Evolutionary conservation across 1,140 invertebrate genomes (phyloP), one percentile per base, ranked within the genome.

Genomic region (Bombus consobrinus): DNA sequence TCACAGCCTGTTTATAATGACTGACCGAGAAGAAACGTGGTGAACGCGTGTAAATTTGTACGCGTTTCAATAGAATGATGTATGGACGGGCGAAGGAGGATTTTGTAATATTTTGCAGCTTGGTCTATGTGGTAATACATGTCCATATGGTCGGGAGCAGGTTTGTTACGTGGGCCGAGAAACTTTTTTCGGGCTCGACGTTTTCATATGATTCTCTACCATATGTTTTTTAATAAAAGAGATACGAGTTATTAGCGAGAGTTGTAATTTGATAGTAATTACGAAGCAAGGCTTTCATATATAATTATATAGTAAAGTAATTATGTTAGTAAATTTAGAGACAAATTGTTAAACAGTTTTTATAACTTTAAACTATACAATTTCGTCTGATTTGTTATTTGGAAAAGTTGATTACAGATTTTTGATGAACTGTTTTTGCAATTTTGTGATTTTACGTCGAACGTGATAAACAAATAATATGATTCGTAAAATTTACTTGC

Each of bases 41-140:
- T 37, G 83, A 81, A 84, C 64, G 32, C 59, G 72, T 75, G 72
- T 75, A 83, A 87, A 87, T 87, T 78, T 66, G 62, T 66, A 32
- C 59, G 25, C 57, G 37, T 28, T 66, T 34, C 75, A 39, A 78
- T 64, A 25, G 41, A 34, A 73, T 18, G 53, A 25, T 69, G 59
- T 80, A 57, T 69, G 47, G 32, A 74, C 47, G 5, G 53, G 25
- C 39, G 34, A 47, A 39, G 59, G 12, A n/a, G 37, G 15, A 79
- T 66, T 73, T 77, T 62, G 75, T 22, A 77, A 77, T 28, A 8
- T 34, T 15, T 41, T 18, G 8, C 2, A 37, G 37, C 15, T 18
- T n/a, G n/a, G 3, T 34, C n/a, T 9, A 25, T 13, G n/a, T 12
- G 22, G 2, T 12, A 69, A 39, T 22, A 12, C 47, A 53, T 2